phyloP scores from a whole-genome alignment of 2,888 invertebrate genomes.

The Chrysopilus asiliformis region DNA sequence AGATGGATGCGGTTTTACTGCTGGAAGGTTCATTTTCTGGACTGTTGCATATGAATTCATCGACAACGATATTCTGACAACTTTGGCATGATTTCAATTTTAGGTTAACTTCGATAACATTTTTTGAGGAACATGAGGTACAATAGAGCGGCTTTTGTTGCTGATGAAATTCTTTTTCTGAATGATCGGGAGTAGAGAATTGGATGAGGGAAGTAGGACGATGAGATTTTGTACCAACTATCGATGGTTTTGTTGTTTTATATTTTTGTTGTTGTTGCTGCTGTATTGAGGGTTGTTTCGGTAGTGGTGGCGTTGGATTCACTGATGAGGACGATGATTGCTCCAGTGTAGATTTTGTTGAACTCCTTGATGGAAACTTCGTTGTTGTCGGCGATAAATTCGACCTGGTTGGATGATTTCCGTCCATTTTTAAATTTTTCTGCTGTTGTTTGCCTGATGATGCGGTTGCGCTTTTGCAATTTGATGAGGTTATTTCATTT shows the following conservation, averaged over 20 bases:
- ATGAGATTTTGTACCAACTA: slow-evolving; percentile 9
- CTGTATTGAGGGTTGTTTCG: neutral
- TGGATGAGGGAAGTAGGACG: neutral
- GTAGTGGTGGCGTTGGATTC: neutral
- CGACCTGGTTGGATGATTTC: neutral
- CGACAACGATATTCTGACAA: slow-evolving; percentile 13
- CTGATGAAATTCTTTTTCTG: too few species aligned
- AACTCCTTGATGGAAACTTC: neutral
- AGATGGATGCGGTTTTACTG: neutral
- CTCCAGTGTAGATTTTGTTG: neutral
- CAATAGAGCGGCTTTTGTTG: slow-evolving; percentile 5
- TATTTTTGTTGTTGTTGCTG: neutral
- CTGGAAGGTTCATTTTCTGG: neutral
- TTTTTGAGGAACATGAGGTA: slow-evolving; percentile 14
- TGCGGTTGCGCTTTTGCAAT: slow-evolving; percentile 8
- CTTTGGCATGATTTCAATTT: slow-evolving; percentile 15
- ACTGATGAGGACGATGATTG: neutral
- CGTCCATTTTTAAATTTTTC: neutral
- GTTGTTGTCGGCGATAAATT: neutral
- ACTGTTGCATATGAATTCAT: slow-evolving; percentile 8
- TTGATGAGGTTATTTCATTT: slow-evolving; percentile 2
- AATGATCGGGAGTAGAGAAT: neutral
- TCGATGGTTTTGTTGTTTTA: slow-evolving; percentile 2
- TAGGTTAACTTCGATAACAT: slow-evolving; percentile 15
- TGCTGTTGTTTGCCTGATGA: slow-evolving; percentile 11